These are phyloP conservation scores for Micrastur ruficollis DNA, from an alignment of 2,797 vertebrate genomes.

Conservation along the genomic window DNA sequence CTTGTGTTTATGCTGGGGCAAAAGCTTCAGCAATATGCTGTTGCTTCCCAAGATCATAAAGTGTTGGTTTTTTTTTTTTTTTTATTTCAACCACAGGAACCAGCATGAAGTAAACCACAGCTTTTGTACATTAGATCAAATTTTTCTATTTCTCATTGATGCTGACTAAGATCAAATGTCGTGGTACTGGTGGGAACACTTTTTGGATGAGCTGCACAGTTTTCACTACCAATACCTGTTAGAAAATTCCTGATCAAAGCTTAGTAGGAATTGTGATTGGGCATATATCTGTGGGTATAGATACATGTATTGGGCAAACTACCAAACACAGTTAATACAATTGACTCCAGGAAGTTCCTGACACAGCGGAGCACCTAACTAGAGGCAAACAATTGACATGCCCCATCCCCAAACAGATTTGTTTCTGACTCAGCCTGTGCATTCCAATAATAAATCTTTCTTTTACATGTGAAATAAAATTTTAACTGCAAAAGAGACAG, in stretches of 20 bases:
- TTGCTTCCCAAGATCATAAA: neutral
- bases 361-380: neutral
- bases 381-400: fast-evolving
- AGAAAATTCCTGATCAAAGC: neutral
- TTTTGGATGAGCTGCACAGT: neutral
- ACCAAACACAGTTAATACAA: neutral
- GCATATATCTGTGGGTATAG: neutral
- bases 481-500: neutral
- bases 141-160: neutral
- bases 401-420: fast-evolving
- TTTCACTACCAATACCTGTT: neutral
- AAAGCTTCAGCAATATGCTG: neutral
- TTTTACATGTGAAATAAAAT: neutral
- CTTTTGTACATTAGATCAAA: neutral
- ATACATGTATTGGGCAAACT: neutral
- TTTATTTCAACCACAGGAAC: neutral
- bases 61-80: neutral
- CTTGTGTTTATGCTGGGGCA: neutral
- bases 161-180: neutral
- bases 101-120: neutral
- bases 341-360: neutral
- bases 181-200: fast-evolving
- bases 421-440: neutral
- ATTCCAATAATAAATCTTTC: neutral
- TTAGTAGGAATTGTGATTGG: neutral